Conservation (phyloP, 2,888 invertebrate genomes). For the Phragmatobia fuliginosa region DNA sequence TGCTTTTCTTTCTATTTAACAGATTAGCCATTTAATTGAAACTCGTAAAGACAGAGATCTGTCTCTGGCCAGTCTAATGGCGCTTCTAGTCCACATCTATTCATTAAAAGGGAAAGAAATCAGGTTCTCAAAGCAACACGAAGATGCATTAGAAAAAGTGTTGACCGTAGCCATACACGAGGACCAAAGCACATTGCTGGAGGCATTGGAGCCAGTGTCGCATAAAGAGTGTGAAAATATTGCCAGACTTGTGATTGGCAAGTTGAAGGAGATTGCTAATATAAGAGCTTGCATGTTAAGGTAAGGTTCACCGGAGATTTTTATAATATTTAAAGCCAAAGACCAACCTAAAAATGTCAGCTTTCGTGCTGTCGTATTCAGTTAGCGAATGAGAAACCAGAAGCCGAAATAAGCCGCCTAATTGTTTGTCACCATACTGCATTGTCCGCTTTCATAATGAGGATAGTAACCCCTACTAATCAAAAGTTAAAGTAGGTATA, state of each 20-base stretch:
- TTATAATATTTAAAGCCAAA: no score
- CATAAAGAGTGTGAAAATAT: constrained; percentile 68
- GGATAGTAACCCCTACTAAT: no score
- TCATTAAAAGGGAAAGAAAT: constrained; percentile 87
- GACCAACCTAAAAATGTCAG: no score
- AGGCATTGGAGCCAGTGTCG: constrained; percentile 55
- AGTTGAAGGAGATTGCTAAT: constrained; percentile 71
- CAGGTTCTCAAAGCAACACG: constrained; percentile 82
- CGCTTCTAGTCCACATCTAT: constrained; percentile 87
- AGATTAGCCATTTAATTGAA: constrained; percentile 87
- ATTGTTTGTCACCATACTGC: no score
- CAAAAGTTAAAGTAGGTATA: no score
- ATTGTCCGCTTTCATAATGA: no score
- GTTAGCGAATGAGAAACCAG: no score
- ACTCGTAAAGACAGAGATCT: constrained; percentile 83
- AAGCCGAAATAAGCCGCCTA: no score
- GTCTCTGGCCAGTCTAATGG: constrained; percentile 86
- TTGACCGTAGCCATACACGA: constrained; percentile 86
- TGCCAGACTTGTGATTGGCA: constrained; percentile 63
- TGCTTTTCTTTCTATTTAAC: constrained; percentile 40
- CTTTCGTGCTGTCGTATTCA: no score
- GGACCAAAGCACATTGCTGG: constrained; percentile 77
- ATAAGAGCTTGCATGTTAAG: constrained; percentile 73
- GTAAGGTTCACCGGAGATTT: constrained; percentile 58
- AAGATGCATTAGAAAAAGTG: constrained; percentile 70